Conservation (phyloP, 30 jellyfish, hydroid and myxozoan genomes). For the Aurelia aurita complex sp. Pacific region DNA sequence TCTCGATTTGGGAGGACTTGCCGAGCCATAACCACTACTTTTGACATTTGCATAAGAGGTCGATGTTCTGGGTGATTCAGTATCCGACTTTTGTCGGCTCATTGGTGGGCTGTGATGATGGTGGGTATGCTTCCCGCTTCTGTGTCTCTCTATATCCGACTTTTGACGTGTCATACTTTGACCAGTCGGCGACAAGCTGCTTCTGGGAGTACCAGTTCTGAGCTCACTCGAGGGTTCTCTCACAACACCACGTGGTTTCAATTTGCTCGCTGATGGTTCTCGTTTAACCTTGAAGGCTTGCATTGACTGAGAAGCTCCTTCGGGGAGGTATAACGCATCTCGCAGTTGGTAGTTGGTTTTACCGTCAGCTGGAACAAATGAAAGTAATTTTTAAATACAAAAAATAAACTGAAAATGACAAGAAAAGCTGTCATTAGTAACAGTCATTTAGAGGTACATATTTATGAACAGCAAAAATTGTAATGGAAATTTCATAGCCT, state of each 20-base stretch:
- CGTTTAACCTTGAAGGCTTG: constrained; percentile 85
- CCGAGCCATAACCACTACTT: constrained; percentile 91
- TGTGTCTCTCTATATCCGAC: constrained; percentile 37
- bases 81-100: constrained; percentile 79
- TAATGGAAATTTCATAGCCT: no score
- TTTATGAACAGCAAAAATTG: no score
- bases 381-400: no score
- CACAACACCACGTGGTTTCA: constrained; percentile 55
- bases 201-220: constrained; percentile 7
- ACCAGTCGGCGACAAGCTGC: constrained; percentile 34
- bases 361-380: constrained; percentile 87
- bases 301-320: constrained; percentile 90
- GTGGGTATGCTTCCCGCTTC: constrained; percentile 33
- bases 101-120: constrained; percentile 12
- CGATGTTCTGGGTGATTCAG: constrained; percentile 35
- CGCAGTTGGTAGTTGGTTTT: constrained; percentile 85
- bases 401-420: no score
- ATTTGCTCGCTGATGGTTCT: constrained; percentile 67
- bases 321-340: constrained; percentile 83
- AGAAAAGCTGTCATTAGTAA: no score
- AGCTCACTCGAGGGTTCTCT: constrained; percentile 63
- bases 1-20: constrained; percentile 38
- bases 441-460: no score
- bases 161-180: constrained; percentile 34
- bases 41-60: constrained; percentile 60